Base-by-base conservation (phyloP, 2,113 vertebrate genomes). In the Dipodomys ordii region DNA sequence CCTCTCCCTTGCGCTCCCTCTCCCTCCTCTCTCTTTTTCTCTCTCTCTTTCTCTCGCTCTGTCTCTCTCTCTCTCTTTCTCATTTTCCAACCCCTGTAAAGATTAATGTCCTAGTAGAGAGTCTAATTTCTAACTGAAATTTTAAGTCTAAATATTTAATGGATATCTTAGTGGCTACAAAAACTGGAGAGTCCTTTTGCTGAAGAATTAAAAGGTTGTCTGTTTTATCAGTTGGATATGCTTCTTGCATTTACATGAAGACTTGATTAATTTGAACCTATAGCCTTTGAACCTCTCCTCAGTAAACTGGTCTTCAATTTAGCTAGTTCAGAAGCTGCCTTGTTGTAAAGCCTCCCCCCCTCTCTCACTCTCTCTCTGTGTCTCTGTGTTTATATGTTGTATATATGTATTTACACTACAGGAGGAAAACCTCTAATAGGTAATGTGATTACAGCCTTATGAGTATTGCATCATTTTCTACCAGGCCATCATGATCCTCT, bases 1-100 rank as follows among this genome's bases (percentile, higher is more conserved):
- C 32, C 28, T 18, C 16, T 18, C 53, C 53, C 53, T 39, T 39
- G 39, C 39, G 39, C 5, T 39, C 39, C 39, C 83, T 35, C n/a
- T 35, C 39, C 8, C n/a, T 35, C 32, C 69, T 69, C 18, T 4
- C 25, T 28, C 53, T 18, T 9, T 74, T 7, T 6, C 22, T 74
- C 11, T 57, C 11, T 27, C 22, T 19, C 68, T 35, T 30, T 57
- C 7, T 23, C 23, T n/a, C 35, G 7, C 13, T 53, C 3, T 67
- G 23, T 71, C 23, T 49, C 2, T 83, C 49, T 86, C 64, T 44
- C 62, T 30, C 13, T 39, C 27, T 69, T 6, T 10, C 11, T 68
- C 76, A 53, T 90, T 86, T 96, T 89, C 80, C 64, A 87, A 67
- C 13, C 13, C 20, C 22, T 57, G 28, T 89, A 82, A 85, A 89